Base-by-base conservation (phyloP, 2,113 vertebrate species). In the Engraulis encrasicolus region DNA sequence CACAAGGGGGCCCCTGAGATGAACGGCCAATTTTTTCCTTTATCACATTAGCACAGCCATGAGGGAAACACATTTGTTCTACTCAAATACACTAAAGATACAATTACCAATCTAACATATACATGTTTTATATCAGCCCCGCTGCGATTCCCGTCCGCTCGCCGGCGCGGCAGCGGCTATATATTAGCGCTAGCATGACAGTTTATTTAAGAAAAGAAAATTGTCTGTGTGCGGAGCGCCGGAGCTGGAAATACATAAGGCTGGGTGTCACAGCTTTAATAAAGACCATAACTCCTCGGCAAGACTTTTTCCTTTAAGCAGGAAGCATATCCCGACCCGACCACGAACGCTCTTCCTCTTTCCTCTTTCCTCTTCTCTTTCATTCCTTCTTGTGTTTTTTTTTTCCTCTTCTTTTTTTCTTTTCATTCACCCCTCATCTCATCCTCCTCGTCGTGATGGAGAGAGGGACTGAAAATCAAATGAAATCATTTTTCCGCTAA, bases 141-240 rank as follows among this genome's bases (percentile, higher is more conserved):
- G 93, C 93, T n/a, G n/a, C 96, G 96, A 97, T 97, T 90, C 95
- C 96, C 96, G 95, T n/a, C 86, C 92, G 96, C 96, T 96, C n/a
- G n/a, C n/a, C n/a, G n/a, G 96, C 95, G 96, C 96, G 94, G 93
- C 96, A 95, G 95, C 94, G 95, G 96, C 97, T 96, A 99, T 99
- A 99, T 98, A 99, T 99, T 99, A 99, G 97, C 96, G 97, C 97
- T 96, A 96, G 96, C 96, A 96, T 99, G 98, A 99, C 98, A 99
- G 97, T 99, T 99, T 99, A 99, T 99, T 99, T 99, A 99, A 99
- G 97, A 98, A 99, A 98, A 98, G 98, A 99, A 99, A 99, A 99
- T 99, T 99, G 98, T 99, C 97, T 98, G 94, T 95, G 97, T 97
- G 96, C 95, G 96, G 94, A 86, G 85, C 94, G n/a, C 23, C 58